Evolutionary conservation across 1,140 invertebrate genomes (phyloP).

Genomic region (Neuroterus valhalla): DNA sequence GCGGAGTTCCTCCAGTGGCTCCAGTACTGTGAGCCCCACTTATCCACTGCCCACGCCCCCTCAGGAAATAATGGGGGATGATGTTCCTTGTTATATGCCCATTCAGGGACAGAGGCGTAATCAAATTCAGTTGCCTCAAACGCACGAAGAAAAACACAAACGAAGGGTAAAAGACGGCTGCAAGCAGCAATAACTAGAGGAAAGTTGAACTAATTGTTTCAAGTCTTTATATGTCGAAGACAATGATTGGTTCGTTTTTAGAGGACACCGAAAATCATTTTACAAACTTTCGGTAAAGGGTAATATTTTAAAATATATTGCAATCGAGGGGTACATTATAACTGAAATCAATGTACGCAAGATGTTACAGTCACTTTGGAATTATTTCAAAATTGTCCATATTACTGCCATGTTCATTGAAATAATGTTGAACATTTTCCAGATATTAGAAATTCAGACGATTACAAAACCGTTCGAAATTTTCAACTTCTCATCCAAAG

Average conservation of each 20-base stretch:
- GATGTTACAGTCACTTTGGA: no score
- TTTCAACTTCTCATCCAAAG: no score
- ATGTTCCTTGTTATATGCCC: slow-evolving; percentile 84
- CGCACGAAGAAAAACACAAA: slow-evolving; percentile 75
- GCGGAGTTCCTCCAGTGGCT: slow-evolving; percentile 66
- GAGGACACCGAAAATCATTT: neutral
- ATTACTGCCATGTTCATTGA: no score
- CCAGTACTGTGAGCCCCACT: slow-evolving; percentile 65
- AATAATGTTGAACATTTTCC: no score
- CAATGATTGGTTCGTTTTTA: neutral
- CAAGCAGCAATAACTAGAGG: slow-evolving; percentile 68
- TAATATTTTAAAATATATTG: no score
- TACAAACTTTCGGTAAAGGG: no score
- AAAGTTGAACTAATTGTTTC: neutral
- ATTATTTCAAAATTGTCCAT: no score
- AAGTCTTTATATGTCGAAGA: neutral
- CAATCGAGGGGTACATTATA: no score
- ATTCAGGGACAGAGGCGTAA: slow-evolving; percentile 84
- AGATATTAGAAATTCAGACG: no score
- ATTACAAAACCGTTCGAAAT: no score
- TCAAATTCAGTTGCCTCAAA: slow-evolving; percentile 69
- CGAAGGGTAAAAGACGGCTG: slow-evolving; percentile 73
- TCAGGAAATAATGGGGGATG: slow-evolving; percentile 70
- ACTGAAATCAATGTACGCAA: no score
- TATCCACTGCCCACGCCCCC: slow-evolving; percentile 65